Base-by-base conservation (phyloP, 2,797 vertebrate species). In the Halcyon badia region DNA sequence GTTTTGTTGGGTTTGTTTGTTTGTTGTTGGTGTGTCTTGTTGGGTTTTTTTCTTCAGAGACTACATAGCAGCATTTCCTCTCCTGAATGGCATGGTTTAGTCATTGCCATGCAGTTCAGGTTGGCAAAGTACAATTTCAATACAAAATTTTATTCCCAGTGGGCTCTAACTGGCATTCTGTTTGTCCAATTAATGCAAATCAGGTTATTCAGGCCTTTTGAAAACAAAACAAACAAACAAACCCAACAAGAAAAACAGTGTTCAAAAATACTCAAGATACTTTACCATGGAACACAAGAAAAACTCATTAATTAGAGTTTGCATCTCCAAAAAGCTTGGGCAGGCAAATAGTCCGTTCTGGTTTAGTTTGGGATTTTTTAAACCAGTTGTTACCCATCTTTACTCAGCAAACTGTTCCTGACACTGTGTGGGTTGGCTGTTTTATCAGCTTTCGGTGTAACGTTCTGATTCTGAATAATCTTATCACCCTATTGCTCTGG, bases 181-280 rank as follows among this genome's bases (percentile, higher is more conserved):
- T 78, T 90, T 81, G 80, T 52, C 86, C 72, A 89, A 3, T 79
- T 96, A 84, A 82, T 87, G 73, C 69, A 90, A 84, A 92, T 78
- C 62, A 70, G n/a, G 93, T 95, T 77, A 80, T 83, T 82, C 83
- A 79, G 21, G 22, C 44, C 44, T 90, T 76, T 30, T 68, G 44
- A 81, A 89, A 93, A 75, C 42, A 83, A 80, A 95, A 8, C 49
- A 51, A 95, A 11, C 49, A 51, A 26, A n/a, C 16, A 62, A 46
- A 33, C 7, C 26, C 26, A 39, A 64, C 37, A 68, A 49, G 39
- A 83, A 89, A 84, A 83, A 31, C 2, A 0, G 10, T 11, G 5
- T 76, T 84, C 72, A 86, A 5, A 89, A 42, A 44, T 66, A 13
- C 57, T 86, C 5, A 41, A 75, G 88, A 16, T 93, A 82, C 39